phyloP scores from a whole-genome alignment of 2,797 vertebrate genomes.

The Coccyzus lansbergi region DNA sequence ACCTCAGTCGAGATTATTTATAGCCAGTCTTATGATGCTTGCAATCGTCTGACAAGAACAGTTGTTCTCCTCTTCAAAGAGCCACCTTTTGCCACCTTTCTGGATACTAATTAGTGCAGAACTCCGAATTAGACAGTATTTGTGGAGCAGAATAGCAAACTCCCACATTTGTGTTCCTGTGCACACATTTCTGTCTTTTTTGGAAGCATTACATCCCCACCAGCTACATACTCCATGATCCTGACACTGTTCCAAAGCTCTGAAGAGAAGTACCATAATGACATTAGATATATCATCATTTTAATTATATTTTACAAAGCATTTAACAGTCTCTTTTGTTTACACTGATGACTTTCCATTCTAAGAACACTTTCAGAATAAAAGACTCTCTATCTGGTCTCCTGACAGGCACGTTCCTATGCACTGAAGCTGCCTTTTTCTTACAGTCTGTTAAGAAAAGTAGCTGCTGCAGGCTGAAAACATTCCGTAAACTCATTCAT shows the following conservation, averaged over 20 bases:
- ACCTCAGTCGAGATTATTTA: background rate
- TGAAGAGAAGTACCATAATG: background rate
- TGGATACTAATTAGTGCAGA: background rate
- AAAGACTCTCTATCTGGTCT: background rate
- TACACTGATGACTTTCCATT: background rate
- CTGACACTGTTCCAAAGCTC: background rate
- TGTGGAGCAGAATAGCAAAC: background rate
- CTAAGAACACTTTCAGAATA: background rate
- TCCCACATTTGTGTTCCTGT: background rate
- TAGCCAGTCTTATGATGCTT: background rate
- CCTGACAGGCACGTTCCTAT: background rate
- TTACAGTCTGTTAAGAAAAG: background rate
- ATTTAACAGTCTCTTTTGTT: background rate
- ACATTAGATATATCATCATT: background rate
- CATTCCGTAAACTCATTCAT: background rate
- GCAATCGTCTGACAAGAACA: background rate
- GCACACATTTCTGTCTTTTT: background rate
- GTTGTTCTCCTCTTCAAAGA: background rate
- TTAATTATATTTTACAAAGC: background rate
- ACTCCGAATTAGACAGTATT: background rate
- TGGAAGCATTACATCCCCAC: background rate
- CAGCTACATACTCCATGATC: background rate
- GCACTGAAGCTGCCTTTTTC: background rate
- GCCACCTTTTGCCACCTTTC: conserved; percentile 4
- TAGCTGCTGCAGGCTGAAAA: background rate